phyloP scores from a whole-genome alignment of 23 tunicate species.

The Halocynthia roretzi region DNA sequence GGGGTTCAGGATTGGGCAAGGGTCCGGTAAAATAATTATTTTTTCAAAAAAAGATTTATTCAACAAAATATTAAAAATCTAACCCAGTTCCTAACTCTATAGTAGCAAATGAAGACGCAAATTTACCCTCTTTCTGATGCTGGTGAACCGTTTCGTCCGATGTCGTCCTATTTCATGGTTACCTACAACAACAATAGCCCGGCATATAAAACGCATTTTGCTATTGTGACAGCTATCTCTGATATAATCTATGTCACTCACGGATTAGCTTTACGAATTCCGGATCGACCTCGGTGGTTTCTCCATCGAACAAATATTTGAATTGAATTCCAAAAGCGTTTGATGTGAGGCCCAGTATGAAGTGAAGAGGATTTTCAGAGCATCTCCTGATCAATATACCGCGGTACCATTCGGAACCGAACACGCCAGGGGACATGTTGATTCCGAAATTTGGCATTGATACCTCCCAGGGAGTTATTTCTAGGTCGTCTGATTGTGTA shows the following conservation, averaged over 20 bases:
- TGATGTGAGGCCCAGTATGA: slow-evolving; percentile 18
- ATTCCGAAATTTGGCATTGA: slow-evolving; percentile 25
- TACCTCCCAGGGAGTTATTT: slow-evolving; percentile 30
- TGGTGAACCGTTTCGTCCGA: neutral
- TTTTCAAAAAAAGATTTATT: too few relatives aligned
- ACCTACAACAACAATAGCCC: neutral
- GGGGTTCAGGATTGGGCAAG: too few relatives aligned
- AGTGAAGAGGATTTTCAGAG: slow-evolving; percentile 24
- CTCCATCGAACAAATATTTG: slow-evolving; percentile 19
- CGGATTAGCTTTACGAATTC: slow-evolving; percentile 1
- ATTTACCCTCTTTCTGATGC: too few relatives aligned
- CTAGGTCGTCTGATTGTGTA: slow-evolving; percentile 14
- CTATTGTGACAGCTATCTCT: neutral
- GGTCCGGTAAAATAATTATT: too few relatives aligned
- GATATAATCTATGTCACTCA: neutral
- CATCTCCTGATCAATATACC: slow-evolving; percentile 10
- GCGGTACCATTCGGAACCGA: slow-evolving; percentile 33
- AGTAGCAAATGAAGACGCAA: too few relatives aligned
- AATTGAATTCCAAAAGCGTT: slow-evolving; percentile 30
- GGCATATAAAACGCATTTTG: neutral
- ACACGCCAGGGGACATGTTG: neutral
- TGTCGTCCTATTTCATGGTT: slow-evolving; percentile 25
- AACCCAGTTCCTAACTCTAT: too few relatives aligned
- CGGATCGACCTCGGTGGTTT: slow-evolving; percentile 18
- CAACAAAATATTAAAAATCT: too few relatives aligned